A percentile compares a stretch with the other conserved stretches of the same genome.
Evolutionary conservation across 30 jellyfish, hydroid and myxozoan species (phyloP).

Genomic region (Clytia hemisphaerica): DNA sequence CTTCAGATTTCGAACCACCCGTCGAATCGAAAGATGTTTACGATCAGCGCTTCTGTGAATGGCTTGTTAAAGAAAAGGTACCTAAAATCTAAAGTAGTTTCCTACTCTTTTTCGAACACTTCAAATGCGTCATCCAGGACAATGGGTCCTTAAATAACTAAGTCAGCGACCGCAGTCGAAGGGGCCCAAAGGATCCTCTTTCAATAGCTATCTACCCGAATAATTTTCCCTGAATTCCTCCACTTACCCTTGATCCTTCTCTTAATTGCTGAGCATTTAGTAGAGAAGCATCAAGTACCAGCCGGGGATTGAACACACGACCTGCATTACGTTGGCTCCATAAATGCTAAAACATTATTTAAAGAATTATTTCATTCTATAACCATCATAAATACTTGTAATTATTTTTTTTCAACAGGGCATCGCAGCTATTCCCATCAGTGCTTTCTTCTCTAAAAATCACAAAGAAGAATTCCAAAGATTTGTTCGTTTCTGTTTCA

Average conservation of each 20-base stretch:
- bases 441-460: conserved; percentile 54
- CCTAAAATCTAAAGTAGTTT: not conserved
- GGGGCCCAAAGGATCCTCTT: too few relatives aligned
- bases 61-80: conserved; percentile 90
- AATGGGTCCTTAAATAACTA: too few relatives aligned
- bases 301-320: too few relatives aligned
- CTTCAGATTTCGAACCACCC: conserved; percentile 33
- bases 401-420: conserved; percentile 36
- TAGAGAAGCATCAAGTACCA: too few relatives aligned
- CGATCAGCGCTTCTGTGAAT: conserved; percentile 61
- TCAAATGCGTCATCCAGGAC: too few relatives aligned
- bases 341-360: too few relatives aligned
- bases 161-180: too few relatives aligned
- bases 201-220: too few relatives aligned
- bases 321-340: too few relatives aligned
- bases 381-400: not conserved
- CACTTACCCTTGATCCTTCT: not conserved
- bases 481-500: conserved; percentile 70
- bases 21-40: conserved; percentile 56
- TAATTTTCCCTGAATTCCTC: too few relatives aligned
- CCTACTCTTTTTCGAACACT: not conserved
- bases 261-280: conserved; percentile 1
- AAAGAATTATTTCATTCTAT: not conserved
- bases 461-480: conserved; percentile 34
- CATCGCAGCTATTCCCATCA: conserved; percentile 73